Evolutionary conservation across 2,113 vertebrate species (phyloP), one percentile per base, ranked within the genome.

Genomic region (Propithecus coquereli): DNA sequence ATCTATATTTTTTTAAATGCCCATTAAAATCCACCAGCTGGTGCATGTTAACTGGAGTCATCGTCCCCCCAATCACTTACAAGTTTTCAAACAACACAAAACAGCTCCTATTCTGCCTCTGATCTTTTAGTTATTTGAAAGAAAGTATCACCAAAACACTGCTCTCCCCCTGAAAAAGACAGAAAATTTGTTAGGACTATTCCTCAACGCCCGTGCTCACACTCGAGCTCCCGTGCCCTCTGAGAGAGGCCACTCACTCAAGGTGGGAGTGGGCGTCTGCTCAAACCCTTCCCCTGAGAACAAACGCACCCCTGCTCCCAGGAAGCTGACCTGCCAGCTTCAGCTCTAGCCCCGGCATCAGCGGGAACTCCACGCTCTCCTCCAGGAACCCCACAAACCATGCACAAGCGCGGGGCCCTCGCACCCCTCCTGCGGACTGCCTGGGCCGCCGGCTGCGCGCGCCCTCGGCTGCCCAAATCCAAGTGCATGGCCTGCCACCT

Each of bases 401-500:
- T 0, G 37, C 70, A 79, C 85, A n/a, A 59, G 10, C 34, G 8
- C 0, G 0, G 7, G 57, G 10, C 3, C 70, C 61, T 17, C 20
- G 18, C 3, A 12, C 8, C 22, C 23, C 1, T 32, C 20, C 10
- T 3, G 77, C 0, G 1, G 88, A 59, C 32, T 27, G 13, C 57
- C 9, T 1, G 16, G 45, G 34, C 77, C 2, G 3, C 12, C 0
- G 3, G 45, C 40, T 14, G 54, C 68, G 5, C 4, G 54, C 22
- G 20, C 63, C 65, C 54, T 52, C 1, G 20, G 57, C 77, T 3
- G 54, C 71, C 68, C n/a, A 74, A 93, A 98, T 97, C 57, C 94
- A 77, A 98, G 97, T 97, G 95, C 95, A 92, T 96, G 92, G 95
- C 94, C 98, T 98, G 98, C 98, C 98, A 98, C 96, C 98, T 97